phyloP scores from a whole-genome alignment of 2,113 vertebrate species.

The Carettochelys insculpta region DNA sequence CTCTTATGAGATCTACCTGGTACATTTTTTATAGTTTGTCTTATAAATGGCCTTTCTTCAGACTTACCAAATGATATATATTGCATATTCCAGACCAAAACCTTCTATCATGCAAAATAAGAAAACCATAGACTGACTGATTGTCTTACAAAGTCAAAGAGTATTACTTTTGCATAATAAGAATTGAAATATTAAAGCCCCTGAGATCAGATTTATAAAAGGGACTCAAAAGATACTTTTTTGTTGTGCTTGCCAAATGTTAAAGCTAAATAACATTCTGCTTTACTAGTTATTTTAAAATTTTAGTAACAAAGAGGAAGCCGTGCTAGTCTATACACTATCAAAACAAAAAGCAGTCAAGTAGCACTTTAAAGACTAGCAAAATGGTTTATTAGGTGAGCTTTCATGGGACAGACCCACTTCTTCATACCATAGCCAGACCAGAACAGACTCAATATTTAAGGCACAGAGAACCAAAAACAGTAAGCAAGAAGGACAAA shows the following conservation, averaged over 20 bases:
- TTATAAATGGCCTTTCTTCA: neutral
- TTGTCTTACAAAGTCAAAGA: neutral
- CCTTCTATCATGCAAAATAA: neutral
- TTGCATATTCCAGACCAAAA: neutral
- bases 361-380: no score
- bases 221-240: neutral
- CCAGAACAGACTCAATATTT: no score
- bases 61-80: neutral
- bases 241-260: neutral
- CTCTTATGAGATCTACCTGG: neutral
- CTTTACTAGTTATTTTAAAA: neutral
- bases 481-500: no score
- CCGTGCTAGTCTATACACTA: no score
- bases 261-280: neutral
- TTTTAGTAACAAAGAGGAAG: no score
- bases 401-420: no score
- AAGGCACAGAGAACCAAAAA: no score
- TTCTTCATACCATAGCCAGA: no score
- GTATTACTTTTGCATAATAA: accelerated
- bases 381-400: no score
- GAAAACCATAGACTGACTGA: neutral
- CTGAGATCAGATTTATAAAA: neutral
- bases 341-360: no score
- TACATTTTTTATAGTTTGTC: neutral
- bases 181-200: neutral